These are phyloP conservation scores for Athalia rosae DNA, from an alignment of 2,888 invertebrate genomes.

Conservation along the genomic window DNA sequence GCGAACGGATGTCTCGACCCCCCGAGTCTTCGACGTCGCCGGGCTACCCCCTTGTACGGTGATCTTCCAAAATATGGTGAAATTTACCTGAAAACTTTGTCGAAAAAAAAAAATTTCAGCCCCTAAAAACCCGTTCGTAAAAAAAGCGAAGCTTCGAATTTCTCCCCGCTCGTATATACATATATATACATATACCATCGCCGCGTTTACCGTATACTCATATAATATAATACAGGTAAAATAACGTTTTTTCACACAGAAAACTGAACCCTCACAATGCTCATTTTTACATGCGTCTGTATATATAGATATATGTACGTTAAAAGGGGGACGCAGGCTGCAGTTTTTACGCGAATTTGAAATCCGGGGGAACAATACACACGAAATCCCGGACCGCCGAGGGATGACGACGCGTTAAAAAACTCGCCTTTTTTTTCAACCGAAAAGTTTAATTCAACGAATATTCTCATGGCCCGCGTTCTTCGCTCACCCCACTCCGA, in stretches of 20 bases:
- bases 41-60: conserved; percentile 47
- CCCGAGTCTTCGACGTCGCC: conserved; percentile 41
- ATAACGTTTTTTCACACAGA: conserved; percentile 73
- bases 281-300: conserved; percentile 4
- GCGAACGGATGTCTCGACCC: conserved; percentile 65
- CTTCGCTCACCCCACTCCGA: not conserved
- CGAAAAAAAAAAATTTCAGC: not conserved
- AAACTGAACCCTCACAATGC: not conserved
- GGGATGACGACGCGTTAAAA: conserved; percentile 45
- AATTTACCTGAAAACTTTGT: conserved; percentile 14
- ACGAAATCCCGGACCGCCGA: conserved; percentile 18
- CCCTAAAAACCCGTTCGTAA: conserved; percentile 43
- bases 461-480: conserved; percentile 58
- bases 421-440: conserved; percentile 45
- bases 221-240: conserved; percentile 52
- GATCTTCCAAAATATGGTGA: conserved; percentile 69
- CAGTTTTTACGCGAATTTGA: conserved; percentile 40
- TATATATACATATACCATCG: no score
- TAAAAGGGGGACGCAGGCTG: not conserved
- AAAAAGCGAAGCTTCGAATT: conserved; percentile 65
- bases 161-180: no score
- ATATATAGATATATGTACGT: not conserved
- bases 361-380: conserved; percentile 42
- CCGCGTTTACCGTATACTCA: not conserved
- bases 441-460: conserved; percentile 53